Evolutionary conservation across 2,113 vertebrate genomes (phyloP).

Genomic region (Condylura cristata): DNA sequence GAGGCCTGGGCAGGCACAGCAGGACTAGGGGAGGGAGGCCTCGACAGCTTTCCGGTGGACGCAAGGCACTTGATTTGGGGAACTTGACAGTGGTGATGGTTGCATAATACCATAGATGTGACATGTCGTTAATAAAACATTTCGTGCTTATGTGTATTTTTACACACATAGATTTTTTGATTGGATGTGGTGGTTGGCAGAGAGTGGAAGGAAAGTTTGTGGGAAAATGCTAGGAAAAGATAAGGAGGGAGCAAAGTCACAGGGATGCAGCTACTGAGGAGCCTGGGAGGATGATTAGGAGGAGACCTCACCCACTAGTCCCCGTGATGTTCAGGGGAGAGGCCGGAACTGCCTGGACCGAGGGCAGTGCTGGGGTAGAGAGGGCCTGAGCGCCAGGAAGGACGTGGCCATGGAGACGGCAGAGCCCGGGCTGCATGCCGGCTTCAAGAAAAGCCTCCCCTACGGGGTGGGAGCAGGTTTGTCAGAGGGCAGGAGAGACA

Average conservation of each 20-base stretch:
- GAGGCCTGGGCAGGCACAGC: neutral
- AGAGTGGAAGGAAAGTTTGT: neutral
- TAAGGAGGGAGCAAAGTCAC: neutral
- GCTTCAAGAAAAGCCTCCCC: neutral
- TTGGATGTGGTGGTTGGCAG: neutral
- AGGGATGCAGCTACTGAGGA: neutral
- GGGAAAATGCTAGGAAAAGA: neutral
- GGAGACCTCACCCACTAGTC: neutral
- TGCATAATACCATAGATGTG: neutral
- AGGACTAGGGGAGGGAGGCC: neutral
- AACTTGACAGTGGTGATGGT: neutral
- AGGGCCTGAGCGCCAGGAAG: neutral
- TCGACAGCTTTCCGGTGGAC: neutral
- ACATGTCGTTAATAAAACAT: neutral
- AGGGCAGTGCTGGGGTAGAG: neutral
- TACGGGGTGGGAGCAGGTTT: neutral
- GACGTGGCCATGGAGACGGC: neutral
- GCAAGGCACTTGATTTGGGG: neutral
- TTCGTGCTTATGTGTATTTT: neutral
- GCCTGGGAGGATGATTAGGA: neutral
- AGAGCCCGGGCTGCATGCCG: neutral
- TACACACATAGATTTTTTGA: neutral
- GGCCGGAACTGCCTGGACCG: neutral
- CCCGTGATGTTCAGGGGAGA: neutral
- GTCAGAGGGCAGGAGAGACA: neutral